Base-by-base conservation (phyloP, 2,113 vertebrate species). In the Macheiramphus alcinus region DNA sequence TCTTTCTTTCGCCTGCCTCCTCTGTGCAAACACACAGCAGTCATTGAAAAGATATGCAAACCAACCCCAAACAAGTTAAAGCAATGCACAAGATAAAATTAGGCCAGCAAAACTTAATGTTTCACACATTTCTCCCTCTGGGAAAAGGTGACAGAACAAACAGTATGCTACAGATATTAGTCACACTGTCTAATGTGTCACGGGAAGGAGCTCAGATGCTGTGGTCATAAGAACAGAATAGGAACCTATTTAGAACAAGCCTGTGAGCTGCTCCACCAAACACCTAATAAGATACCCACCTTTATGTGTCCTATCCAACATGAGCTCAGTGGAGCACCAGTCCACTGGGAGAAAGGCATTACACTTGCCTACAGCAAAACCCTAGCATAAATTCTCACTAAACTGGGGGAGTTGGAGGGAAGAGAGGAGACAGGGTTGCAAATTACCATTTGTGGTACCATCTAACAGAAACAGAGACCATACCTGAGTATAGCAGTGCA, bases 141-240 rank as follows among this genome's bases (percentile, higher is more conserved):
- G 84, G 95, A 93, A 89, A 94, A 94, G 87, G 96, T 97, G 96
- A 72, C 87, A 97, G 96, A 96, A 96, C 93, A 97, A 97, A 95
- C 95, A 96, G 92, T 88, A 89, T 84, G 89, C 87, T 95, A 95
- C 94, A 95, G 95, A 89, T 95, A 96, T 93, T 96, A 96, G 95
- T 97, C 95, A 96, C 84, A 8, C 89, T 81, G 70, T 78, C 83
- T 95, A 95, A 91, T 3, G 40, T 94, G 86, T 78, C 76, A 66
- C 5, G 36, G 73, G 61, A 94, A 89, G 61, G 43, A 91, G 61
- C 84, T 94, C 65, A 91, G 73, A 96, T 91, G 86, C 73, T 36
- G 76, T 40, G 73, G 65, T 72, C 94, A 59, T 95, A 87, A 66
- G 86, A 94, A 91, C 72, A 86, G 83, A 89, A 55, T 22, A 81